phyloP scores from a whole-genome alignment of 2,888 invertebrate genomes.

The Argyresthia albistria region DNA sequence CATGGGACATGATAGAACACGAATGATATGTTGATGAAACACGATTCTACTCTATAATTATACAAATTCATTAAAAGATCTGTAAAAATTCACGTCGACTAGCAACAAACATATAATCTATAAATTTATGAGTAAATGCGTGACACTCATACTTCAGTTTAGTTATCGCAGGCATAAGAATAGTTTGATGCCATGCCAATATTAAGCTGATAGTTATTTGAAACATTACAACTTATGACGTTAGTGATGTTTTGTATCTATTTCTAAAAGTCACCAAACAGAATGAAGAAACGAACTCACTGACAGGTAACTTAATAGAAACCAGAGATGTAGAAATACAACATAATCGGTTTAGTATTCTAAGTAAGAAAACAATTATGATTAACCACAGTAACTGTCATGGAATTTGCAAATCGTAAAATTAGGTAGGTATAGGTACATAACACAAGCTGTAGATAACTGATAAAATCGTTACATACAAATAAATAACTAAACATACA shows the following conservation, averaged over 20 bases:
- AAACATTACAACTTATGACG: too few relatives aligned
- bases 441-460: slow-evolving; percentile 16
- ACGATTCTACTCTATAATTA: background rate
- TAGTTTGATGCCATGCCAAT: too few relatives aligned
- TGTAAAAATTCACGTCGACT: slow-evolving; percentile 26
- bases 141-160: too few relatives aligned
- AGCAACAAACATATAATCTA: slow-evolving; percentile 17
- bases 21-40: slow-evolving; percentile 10
- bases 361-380: too few relatives aligned
- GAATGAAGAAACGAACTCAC: too few relatives aligned
- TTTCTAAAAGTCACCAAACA: too few relatives aligned
- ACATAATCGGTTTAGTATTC: too few relatives aligned
- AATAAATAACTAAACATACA: slow-evolving; percentile 64
- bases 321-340: too few relatives aligned
- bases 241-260: too few relatives aligned
- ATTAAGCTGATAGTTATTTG: too few relatives aligned
- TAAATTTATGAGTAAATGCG: background rate
- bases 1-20: slow-evolving; percentile 16
- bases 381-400: slow-evolving; percentile 40
- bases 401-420: slow-evolving; percentile 22
- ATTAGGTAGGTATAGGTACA: background rate
- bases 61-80: slow-evolving; percentile 9
- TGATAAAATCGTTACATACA: slow-evolving; percentile 47
- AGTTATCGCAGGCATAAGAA: too few relatives aligned
- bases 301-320: too few relatives aligned